Conservation (phyloP, 2,888 invertebrate species). For the Chelonus formosanus region DNA sequence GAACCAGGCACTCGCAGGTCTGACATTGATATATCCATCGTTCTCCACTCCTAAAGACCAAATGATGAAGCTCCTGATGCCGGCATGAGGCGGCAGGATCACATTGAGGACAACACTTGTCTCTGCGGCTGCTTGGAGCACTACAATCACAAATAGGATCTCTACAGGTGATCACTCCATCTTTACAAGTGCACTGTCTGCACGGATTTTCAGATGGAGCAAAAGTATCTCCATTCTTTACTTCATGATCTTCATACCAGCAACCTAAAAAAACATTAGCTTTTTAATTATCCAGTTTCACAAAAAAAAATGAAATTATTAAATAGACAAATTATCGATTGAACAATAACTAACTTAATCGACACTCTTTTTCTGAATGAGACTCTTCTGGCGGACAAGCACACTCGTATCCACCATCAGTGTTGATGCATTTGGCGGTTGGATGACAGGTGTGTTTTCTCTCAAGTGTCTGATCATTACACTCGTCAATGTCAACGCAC, state of each 20-base stretch:
- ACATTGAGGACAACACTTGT: slow-evolving; percentile 84
- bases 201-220: slow-evolving; percentile 66
- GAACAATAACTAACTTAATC: slow-evolving; percentile 69
- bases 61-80: slow-evolving; percentile 81
- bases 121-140: slow-evolving; percentile 65
- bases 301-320: no score
- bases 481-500: slow-evolving; percentile 85
- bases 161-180: slow-evolving; percentile 73
- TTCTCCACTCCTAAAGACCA: slow-evolving; percentile 82
- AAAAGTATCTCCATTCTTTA: slow-evolving; percentile 70
- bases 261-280: slow-evolving; percentile 69
- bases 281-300: not conserved
- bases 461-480: slow-evolving; percentile 70
- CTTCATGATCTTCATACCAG: slow-evolving; percentile 74
- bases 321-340: not conserved
- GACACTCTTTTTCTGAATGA: slow-evolving; percentile 66
- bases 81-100: slow-evolving; percentile 77
- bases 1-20: slow-evolving; percentile 88
- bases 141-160: slow-evolving; percentile 78
- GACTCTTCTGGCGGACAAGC: slow-evolving; percentile 70
- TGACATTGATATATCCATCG: slow-evolving; percentile 92
- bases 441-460: slow-evolving; percentile 80
- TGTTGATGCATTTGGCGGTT: slow-evolving; percentile 81
- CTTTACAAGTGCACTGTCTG: slow-evolving; percentile 67
- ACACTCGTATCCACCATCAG: slow-evolving; percentile 82